Evolutionary conservation across 2,113 vertebrate species (phyloP).

Genomic region (Gorsachius goisagi): DNA sequence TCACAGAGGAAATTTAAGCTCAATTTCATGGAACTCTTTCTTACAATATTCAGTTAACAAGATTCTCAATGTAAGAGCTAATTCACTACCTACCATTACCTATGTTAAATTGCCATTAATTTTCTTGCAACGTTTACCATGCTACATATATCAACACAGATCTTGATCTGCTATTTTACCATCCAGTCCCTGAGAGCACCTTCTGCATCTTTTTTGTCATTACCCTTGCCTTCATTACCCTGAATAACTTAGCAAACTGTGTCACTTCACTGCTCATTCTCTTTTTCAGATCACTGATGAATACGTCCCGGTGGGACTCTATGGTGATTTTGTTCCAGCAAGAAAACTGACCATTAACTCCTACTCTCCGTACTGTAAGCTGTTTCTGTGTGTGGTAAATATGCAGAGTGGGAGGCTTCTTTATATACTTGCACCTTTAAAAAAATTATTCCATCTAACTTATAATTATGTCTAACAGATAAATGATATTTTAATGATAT

Average conservation of each 20-base stretch:
- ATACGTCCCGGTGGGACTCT: background rate
- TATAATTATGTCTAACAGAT: background rate
- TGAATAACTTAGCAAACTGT: background rate
- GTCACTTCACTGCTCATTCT: background rate
- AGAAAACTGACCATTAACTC: constrained; percentile 31
- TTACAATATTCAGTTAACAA: background rate
- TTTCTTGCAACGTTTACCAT: background rate
- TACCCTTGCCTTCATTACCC: background rate
- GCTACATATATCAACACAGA: background rate
- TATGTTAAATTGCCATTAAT: background rate
- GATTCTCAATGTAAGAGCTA: background rate
- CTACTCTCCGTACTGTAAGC: background rate
- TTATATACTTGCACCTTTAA: background rate
- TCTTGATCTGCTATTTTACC: background rate
- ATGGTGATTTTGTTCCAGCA: background rate
- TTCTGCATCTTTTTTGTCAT: background rate
- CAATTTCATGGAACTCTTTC: background rate
- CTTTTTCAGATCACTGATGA: background rate
- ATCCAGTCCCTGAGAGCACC: background rate
- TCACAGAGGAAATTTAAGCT: background rate
- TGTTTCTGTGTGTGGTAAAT: background rate
- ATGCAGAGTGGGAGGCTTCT: background rate
- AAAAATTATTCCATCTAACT: background rate
- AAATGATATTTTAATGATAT: background rate
- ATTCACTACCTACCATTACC: rapidly evolving